Conservation (phyloP, 2,797 vertebrate species). For the Centroberyx gerrardi region DNA sequence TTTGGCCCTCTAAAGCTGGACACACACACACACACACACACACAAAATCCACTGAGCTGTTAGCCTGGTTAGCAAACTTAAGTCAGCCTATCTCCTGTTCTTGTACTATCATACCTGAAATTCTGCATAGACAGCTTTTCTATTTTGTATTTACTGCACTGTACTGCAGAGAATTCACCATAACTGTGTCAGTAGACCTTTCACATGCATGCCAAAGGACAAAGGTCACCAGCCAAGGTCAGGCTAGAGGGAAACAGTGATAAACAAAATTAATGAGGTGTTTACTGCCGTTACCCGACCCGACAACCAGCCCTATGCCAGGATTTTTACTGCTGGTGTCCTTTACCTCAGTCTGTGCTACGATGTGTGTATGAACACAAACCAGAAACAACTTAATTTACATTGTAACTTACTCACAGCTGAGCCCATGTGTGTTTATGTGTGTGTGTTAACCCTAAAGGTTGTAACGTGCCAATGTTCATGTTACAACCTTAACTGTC, state of each 20-base stretch:
- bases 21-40: not conserved
- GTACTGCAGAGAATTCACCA: too few species aligned
- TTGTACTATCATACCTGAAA: too few species aligned
- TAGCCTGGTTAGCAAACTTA: constrained; percentile 12
- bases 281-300: constrained; percentile 56
- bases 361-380: not conserved
- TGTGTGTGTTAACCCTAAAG: not conserved
- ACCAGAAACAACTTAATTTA: not conserved
- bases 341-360: constrained; percentile 4
- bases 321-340: constrained; percentile 16
- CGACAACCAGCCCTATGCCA: not conserved
- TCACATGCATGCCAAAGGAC: constrained; percentile 30
- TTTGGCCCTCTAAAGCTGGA: too few species aligned
- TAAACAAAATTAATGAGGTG: constrained; percentile 53
- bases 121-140: not conserved
- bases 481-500: too few species aligned
- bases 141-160: constrained; percentile 8
- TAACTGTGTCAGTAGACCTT: constrained; percentile 9
- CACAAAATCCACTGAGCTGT: constrained; percentile 2
- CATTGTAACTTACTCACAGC: not conserved
- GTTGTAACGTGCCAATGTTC: not conserved
- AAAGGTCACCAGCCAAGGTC: constrained; percentile 51
- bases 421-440: not conserved
- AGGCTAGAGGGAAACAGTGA: not conserved
- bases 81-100: too few species aligned